Evolutionary conservation across 1,140 invertebrate species (phyloP).

Genomic region (Hyposmocoma kahamanoa): DNA sequence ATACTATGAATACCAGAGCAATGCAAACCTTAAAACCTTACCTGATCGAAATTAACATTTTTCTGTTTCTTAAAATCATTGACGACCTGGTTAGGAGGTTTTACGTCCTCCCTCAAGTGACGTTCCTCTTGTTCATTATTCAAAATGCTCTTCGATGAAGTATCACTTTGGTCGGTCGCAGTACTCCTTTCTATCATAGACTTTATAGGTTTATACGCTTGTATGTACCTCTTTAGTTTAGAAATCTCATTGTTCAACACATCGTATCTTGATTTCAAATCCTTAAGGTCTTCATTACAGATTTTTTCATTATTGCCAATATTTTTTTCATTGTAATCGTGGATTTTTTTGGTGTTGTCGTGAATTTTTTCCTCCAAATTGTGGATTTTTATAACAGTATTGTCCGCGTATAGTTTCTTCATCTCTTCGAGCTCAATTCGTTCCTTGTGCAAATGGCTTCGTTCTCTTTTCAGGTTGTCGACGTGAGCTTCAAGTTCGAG

Average conservation of each 20-base stretch:
- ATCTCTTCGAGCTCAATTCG: conserved; percentile 33
- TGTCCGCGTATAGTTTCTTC: neutral
- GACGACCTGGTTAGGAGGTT: conserved; percentile 29
- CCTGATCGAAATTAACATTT: conserved; percentile 58
- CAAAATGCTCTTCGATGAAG: conserved; percentile 15
- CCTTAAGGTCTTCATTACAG: conserved; percentile 22
- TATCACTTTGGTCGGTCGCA: conserved; percentile 23
- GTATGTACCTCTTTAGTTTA: conserved; percentile 35
- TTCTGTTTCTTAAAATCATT: conserved; percentile 59
- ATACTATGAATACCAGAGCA: too few species aligned
- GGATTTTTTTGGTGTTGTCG: too few species aligned
- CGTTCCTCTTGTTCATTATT: conserved; percentile 36
- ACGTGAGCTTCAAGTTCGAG: conserved; percentile 33
- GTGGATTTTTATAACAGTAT: neutral
- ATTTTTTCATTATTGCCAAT: conserved; percentile 1
- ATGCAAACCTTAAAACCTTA: conserved; percentile 25
- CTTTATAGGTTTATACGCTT: conserved; percentile 24
- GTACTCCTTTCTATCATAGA: conserved; percentile 35
- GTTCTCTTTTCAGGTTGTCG: conserved; percentile 40
- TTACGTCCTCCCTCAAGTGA: conserved; percentile 19
- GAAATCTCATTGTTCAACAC: conserved; percentile 36
- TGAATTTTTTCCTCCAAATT: too few species aligned
- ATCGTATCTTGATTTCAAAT: conserved; percentile 30
- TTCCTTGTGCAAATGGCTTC: conserved; percentile 41
- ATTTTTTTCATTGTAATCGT: neutral